Conservation (phyloP, 1,140 invertebrate genomes). For the Phortica variegata region DNA sequence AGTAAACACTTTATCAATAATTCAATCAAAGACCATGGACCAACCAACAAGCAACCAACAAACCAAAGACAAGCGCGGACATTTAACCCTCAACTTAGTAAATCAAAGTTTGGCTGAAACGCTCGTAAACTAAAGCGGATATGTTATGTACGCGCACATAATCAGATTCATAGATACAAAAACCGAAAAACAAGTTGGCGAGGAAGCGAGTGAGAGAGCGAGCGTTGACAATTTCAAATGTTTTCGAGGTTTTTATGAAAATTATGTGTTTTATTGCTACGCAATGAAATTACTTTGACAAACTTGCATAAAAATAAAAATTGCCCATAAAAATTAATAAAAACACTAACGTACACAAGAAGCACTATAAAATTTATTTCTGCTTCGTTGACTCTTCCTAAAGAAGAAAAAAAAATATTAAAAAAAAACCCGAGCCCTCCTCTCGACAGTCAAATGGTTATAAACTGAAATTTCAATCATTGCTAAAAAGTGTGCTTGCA, state of each 20-base stretch:
- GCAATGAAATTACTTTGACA: conserved; percentile 19
- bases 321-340: conserved; percentile 49
- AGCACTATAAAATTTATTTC: conserved; percentile 1
- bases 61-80: background rate
- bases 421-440: too few relatives aligned
- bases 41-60: too few relatives aligned
- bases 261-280: conserved; percentile 40
- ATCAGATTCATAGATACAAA: too few relatives aligned
- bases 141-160: too few relatives aligned
- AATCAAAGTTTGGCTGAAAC: conserved; percentile 24
- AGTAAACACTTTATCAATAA: conserved; percentile 51
- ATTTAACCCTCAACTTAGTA: conserved; percentile 27
- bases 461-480: too few relatives aligned
- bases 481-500: too few relatives aligned
- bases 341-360: too few relatives aligned
- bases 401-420: conserved; percentile 39
- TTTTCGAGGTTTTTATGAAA: too few relatives aligned
- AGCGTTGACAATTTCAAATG: too few relatives aligned
- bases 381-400: conserved; percentile 25
- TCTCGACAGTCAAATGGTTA: too few relatives aligned
- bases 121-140: conserved; percentile 31
- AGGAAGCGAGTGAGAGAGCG: too few relatives aligned
- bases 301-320: conserved; percentile 32
- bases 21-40: conserved; percentile 41
- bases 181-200: too few relatives aligned